Evolutionary conservation across 2,113 vertebrate species (phyloP).

Genomic region (Bubo bubo): DNA sequence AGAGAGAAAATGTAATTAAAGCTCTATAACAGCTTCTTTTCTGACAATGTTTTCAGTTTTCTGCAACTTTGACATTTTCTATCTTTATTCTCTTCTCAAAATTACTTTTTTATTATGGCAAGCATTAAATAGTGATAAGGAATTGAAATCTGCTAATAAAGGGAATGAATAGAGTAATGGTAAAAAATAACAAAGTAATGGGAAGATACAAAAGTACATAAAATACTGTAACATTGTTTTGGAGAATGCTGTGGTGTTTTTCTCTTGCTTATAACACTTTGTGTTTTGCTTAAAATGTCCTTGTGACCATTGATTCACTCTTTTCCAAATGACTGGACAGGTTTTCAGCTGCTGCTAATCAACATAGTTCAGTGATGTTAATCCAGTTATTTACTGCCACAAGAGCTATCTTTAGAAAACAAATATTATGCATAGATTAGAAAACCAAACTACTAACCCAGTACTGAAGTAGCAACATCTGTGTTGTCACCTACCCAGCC

Average conservation of each 20-base stretch:
- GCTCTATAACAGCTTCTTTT: background rate
- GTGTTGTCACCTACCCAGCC: background rate
- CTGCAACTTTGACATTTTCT: background rate
- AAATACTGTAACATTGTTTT: background rate
- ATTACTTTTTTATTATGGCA: slow-evolving; percentile 29
- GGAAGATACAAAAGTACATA: background rate
- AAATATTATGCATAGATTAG: background rate
- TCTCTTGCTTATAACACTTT: background rate
- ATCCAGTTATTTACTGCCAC: background rate
- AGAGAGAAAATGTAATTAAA: slow-evolving; percentile 43
- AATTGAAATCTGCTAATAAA: slow-evolving; percentile 12
- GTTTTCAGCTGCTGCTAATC: background rate
- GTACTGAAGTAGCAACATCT: background rate
- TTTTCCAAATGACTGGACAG: background rate
- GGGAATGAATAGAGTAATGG: background rate
- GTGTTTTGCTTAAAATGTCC: background rate
- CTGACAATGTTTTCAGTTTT: background rate
- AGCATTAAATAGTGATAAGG: slow-evolving; percentile 21
- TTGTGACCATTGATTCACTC: background rate
- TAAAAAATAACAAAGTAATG: background rate
- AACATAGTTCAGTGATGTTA: background rate
- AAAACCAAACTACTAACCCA: background rate
- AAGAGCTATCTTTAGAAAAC: background rate
- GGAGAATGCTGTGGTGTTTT: background rate
- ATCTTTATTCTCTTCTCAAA: background rate